These are phyloP conservation scores for Calypte anna DNA, from an alignment of 2,113 vertebrate species.

Conservation along the genomic window DNA sequence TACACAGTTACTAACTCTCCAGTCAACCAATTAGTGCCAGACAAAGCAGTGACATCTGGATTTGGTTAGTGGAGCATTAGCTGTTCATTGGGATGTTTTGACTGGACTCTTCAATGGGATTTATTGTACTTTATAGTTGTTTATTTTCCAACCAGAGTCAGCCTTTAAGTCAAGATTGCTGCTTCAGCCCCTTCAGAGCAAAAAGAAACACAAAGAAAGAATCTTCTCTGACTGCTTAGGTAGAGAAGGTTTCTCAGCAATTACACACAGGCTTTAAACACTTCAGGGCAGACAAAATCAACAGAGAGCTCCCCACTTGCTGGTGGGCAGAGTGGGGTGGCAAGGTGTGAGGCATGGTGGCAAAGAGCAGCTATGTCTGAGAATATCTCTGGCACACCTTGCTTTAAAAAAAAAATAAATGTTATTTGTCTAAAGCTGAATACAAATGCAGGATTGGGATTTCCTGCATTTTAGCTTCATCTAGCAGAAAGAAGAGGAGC, in stretches of 20 bases:
- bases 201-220: conserved; percentile 48
- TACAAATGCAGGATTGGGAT: background rate
- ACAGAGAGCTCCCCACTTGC: background rate
- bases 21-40: conserved; percentile 72
- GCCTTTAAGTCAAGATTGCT: conserved; percentile 75
- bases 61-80: conserved; percentile 74
- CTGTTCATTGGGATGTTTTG: conserved; percentile 78
- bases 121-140: conserved; percentile 79
- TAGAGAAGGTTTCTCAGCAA: background rate
- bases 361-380: background rate
- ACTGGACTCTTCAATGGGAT: conserved; percentile 78
- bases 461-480: background rate
- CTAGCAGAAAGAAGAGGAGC: background rate
- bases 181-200: conserved; percentile 63
- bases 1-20: conserved; percentile 51
- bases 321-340: background rate
- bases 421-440: background rate
- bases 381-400: background rate
- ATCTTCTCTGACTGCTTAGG: background rate
- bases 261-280: background rate
- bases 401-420: background rate
- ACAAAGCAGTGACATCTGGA: conserved; percentile 78
- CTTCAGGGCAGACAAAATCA: background rate
- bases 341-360: background rate
- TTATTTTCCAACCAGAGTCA: conserved; percentile 82